Evolutionary conservation across 2,888 invertebrate genomes (phyloP), one percentile per base, ranked within the genome.

Genomic region (Pheosia tremula): DNA sequence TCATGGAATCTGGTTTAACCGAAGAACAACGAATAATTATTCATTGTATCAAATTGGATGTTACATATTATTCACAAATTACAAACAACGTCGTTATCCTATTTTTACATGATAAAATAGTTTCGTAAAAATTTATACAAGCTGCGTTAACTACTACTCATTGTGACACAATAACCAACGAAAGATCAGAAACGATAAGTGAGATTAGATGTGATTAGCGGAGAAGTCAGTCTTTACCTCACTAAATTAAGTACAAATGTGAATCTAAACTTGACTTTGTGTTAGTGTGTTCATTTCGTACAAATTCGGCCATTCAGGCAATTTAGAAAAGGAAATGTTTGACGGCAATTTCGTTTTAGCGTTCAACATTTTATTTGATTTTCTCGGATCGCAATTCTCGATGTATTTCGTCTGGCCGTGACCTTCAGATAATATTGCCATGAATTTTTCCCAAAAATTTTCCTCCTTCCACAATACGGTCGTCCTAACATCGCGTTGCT

Each of bases 181-280:
- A 77, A 78, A 73, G 62, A 63, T 69, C 70, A 69, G 71, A 67
- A 79, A 75, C 62, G 63, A 76, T 72, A 61, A 67, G 72, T 78
- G 79, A 80, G 68, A 71, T 77, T 76, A 68, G 71, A 74, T 79
- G 74, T 80, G 78, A 77, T 77, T 75, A 80, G 84, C 82, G 82
- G 87, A 88, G 84, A 86, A 88, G 82, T 93, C 93, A 93, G 93
- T 93, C 93, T 93, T 92, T 90, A 87, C 87, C 92, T 93, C 91
- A 88, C 89, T 87, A 86, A 86, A 84, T 81, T 83, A 85, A 77
- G 77, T 72, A 79, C 72, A 77, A 78, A 72, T 66, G 70, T 64
- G 67, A 75, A 82, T 82, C 80, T 91, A 89, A 87, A 91, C 90
- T 79, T 88, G 89, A 81, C 89, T 89, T 78, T 87, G 83, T 63